phyloP scores from a whole-genome alignment of 2,888 invertebrate species.

The Melinaea marsaeus region DNA sequence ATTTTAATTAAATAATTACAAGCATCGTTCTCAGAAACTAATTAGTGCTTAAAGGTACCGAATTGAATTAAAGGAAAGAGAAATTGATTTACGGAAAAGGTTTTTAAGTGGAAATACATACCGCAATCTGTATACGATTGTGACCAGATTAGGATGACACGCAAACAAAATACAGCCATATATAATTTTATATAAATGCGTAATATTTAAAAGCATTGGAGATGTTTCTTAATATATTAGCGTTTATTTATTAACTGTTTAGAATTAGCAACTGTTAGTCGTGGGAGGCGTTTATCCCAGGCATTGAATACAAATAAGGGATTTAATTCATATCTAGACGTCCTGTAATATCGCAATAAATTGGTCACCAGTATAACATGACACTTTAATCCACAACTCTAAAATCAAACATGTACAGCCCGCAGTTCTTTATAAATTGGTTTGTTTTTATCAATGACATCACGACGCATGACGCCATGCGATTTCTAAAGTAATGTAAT shows the following conservation, averaged over 20 bases:
- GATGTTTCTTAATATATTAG: too few relatives aligned
- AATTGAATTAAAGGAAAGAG: conserved; percentile 19
- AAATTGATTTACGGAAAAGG: conserved; percentile 22
- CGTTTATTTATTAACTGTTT: too few relatives aligned
- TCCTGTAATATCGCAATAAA: conserved; percentile 65
- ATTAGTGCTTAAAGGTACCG: conserved; percentile 25
- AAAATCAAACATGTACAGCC: conserved; percentile 12
- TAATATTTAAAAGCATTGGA: too few relatives aligned
- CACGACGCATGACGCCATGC: conserved; percentile 49
- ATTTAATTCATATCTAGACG: conserved; percentile 65
- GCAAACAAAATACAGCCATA: too few relatives aligned
- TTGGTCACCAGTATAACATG: conserved; percentile 39
- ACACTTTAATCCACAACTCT: conserved; percentile 30
- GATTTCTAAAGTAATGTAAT: conserved; percentile 68
- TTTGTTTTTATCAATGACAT: conserved; percentile 52
- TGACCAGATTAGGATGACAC: too few relatives aligned
- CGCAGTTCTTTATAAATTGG: conserved; percentile 43
- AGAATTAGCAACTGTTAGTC: conserved; percentile 12
- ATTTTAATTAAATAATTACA: conserved; percentile 5
- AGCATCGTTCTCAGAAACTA: conserved; percentile 15
- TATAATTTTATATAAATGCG: not conserved
- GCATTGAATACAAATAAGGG: conserved; percentile 60
- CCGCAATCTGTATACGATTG: not conserved
- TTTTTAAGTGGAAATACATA: conserved; percentile 17
- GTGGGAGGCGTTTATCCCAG: conserved; percentile 44